Evolutionary conservation across 2,888 invertebrate species (phyloP).

Genomic region (Pterostichus madidus): DNA sequence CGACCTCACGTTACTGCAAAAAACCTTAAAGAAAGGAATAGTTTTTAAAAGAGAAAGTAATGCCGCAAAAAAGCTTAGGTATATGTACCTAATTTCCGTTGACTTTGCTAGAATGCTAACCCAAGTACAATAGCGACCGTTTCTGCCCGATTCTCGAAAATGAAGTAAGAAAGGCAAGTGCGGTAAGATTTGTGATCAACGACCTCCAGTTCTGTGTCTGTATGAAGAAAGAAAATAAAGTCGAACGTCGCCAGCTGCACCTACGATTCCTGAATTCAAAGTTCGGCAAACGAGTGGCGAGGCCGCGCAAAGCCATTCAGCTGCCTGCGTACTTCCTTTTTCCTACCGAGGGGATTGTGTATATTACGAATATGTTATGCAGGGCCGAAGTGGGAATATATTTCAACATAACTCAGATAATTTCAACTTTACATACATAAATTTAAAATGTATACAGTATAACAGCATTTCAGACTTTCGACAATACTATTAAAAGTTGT

Average conservation of each 20-base stretch:
- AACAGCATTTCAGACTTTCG: too few species aligned
- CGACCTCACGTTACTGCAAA: too few species aligned
- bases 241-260: neutral
- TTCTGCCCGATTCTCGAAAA: neutral
- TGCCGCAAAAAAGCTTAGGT: too few species aligned
- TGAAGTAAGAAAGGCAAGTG: neutral
- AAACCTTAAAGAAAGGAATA: too few species aligned
- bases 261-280: neutral
- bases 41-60: too few species aligned
- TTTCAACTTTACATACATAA: too few species aligned
- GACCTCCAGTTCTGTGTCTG: neutral
- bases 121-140: too few species aligned
- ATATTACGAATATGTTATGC: neutral
- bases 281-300: neutral
- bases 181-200: neutral
- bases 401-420: too few species aligned
- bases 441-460: too few species aligned
- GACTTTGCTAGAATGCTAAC: neutral
- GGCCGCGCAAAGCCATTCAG: neutral
- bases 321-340: constrained; percentile 11
- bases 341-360: neutral
- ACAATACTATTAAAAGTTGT: too few species aligned
- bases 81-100: neutral
- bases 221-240: constrained; percentile 16
- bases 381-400: neutral